These are phyloP conservation scores for Cheilosia grossa DNA, from an alignment of 2,888 invertebrate genomes.

Conservation along the genomic window DNA sequence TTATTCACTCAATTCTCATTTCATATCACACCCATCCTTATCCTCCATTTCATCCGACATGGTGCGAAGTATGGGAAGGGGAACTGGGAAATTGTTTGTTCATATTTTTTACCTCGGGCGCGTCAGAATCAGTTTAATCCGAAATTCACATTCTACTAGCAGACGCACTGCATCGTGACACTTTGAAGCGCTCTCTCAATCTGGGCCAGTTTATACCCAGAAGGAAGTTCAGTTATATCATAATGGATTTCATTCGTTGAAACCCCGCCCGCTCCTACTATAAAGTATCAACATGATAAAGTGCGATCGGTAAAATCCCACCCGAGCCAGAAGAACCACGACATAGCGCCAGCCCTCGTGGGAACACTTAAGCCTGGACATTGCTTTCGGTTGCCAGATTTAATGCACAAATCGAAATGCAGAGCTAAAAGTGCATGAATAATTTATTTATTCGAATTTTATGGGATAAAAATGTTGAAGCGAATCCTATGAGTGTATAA, in stretches of 20 bases:
- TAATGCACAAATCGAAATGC: conserved; percentile 58
- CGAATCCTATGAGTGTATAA: conserved; percentile 3
- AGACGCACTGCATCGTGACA: conserved; percentile 50
- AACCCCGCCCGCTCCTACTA: not conserved
- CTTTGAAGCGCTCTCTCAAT: conserved; percentile 42
- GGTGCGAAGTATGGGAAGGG: no score
- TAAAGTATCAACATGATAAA: not conserved
- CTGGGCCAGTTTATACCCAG: conserved; percentile 27
- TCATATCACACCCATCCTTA: conserved; percentile 5
- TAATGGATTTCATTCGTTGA: conserved; percentile 63
- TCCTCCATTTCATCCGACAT: not conserved
- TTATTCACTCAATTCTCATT: conserved; percentile 15
- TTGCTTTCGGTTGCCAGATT: conserved; percentile 20
- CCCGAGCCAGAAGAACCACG: no score
- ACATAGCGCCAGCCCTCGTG: conserved; percentile 11
- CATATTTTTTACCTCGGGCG: conserved; percentile 38
- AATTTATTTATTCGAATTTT: conserved; percentile 59
- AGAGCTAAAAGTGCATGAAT: conserved; percentile 70
- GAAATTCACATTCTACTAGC: conserved; percentile 54
- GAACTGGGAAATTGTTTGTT: conserved; percentile 26
- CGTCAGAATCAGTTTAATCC: conserved; percentile 43
- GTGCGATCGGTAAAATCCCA: not conserved
- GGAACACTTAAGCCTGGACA: conserved; percentile 60
- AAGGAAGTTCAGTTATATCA: conserved; percentile 37
- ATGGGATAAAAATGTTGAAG: conserved; percentile 1